phyloP scores from a whole-genome alignment of 2,113 vertebrate species.

The Takifugu bimaculatus region DNA sequence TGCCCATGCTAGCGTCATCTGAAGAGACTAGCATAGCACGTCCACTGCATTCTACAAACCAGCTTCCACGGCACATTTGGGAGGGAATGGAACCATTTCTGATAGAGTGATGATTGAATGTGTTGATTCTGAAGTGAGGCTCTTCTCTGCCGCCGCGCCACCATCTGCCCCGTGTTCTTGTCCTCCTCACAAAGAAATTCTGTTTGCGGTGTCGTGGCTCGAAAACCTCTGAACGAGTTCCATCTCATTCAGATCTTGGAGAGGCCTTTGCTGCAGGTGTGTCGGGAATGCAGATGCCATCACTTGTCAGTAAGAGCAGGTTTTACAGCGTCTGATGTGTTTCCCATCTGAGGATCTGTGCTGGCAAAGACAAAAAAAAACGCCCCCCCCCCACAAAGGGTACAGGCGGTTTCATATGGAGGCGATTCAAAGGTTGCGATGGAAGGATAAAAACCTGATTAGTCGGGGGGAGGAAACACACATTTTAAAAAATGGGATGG shows the following conservation, averaged over 20 bases:
- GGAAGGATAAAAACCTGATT: slow-evolving; percentile 21
- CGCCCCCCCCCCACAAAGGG: slow-evolving; percentile 18
- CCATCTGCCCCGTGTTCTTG: too few species aligned
- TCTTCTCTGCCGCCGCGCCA: too few species aligned
- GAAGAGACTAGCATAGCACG: too few species aligned
- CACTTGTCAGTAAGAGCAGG: slow-evolving; percentile 10
- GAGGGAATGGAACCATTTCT: too few species aligned
- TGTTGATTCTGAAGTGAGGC: too few species aligned
- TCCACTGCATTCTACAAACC: too few species aligned
- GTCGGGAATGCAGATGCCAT: slow-evolving; percentile 9
- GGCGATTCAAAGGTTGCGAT: background rate
- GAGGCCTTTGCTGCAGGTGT: slow-evolving; percentile 41
- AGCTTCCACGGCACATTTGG: too few species aligned
- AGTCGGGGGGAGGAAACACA: background rate
- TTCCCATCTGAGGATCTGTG: slow-evolving; percentile 43
- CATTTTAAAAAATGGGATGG: background rate
- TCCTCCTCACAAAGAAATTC: too few species aligned
- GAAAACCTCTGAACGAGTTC: slow-evolving; percentile 1
- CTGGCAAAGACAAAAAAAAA: slow-evolving; percentile 36
- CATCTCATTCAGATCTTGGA: background rate
- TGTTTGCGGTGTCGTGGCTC: too few species aligned
- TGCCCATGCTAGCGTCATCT: too few species aligned
- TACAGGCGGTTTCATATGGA: slow-evolving; percentile 9
- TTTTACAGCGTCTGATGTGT: slow-evolving; percentile 39
- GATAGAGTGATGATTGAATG: too few species aligned